These are phyloP conservation scores for Brachionus rubens DNA, from an alignment of 1,140 invertebrate species.

Conservation along the genomic window DNA sequence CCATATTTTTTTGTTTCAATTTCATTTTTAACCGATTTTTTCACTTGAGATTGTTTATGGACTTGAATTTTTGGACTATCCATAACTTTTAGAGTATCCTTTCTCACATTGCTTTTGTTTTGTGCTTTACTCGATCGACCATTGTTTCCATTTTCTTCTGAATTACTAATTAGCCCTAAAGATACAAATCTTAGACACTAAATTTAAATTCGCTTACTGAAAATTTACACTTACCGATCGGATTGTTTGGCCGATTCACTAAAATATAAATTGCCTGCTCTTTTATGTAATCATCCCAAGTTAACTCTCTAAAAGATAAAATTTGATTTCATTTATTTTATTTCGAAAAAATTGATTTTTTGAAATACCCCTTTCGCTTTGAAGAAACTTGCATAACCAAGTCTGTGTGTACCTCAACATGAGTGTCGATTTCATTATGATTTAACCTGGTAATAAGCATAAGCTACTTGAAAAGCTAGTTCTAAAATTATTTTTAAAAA, in stretches of 20 bases:
- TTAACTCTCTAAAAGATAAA: not conserved
- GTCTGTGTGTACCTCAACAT: conserved; percentile 35
- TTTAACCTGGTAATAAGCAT: not conserved
- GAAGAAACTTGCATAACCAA: conserved; percentile 18
- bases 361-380: not conserved
- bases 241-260: conserved; percentile 35
- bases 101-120: not conserved
- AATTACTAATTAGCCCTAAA: not conserved
- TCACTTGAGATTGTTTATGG: not conserved
- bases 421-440: conserved; percentile 16
- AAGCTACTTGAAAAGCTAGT: not conserved
- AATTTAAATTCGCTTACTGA: not conserved
- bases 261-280: conserved; percentile 42
- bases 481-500: not conserved
- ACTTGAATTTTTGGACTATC: not conserved
- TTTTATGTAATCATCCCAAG: conserved; percentile 35
- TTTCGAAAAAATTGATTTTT: not conserved
- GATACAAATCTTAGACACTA: not conserved
- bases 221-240: conserved; percentile 14
- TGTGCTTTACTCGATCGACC: not conserved
- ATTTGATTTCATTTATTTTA: not conserved
- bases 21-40: not conserved
- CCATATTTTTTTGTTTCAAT: not conserved
- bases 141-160: not conserved
- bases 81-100: not conserved